Evolutionary conservation across 2,113 vertebrate species (phyloP).

Genomic region (Eolophus roseicapilla): DNA sequence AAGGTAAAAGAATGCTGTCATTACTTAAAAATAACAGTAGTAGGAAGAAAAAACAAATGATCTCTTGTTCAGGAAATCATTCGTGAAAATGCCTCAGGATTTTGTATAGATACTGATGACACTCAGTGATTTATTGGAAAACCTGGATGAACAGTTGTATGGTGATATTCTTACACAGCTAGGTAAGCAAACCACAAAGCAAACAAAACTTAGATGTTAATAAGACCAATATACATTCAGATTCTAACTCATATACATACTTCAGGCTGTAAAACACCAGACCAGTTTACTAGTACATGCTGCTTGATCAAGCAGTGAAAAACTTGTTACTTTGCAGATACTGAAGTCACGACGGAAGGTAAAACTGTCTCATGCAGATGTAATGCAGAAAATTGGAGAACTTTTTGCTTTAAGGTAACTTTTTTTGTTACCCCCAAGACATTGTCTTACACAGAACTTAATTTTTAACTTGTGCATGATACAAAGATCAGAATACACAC

Average conservation of each 20-base stretch:
- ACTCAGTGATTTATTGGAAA: not conserved
- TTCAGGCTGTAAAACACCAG: not conserved
- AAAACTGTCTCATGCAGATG: conserved; percentile 92
- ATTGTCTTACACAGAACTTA: not conserved
- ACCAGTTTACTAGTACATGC: not conserved
- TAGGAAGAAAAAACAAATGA: not conserved
- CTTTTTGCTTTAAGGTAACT: conserved; percentile 90
- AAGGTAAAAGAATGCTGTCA: not conserved
- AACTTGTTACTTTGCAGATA: conserved; percentile 71
- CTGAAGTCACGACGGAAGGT: conserved; percentile 89
- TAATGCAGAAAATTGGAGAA: conserved; percentile 98
- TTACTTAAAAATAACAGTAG: not conserved
- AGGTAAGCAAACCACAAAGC: not conserved
- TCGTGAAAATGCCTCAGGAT: not conserved
- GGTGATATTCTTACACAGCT: not conserved
- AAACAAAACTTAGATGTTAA: not conserved
- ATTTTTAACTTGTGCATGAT: not conserved
- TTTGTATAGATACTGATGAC: not conserved
- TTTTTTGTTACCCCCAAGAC: not conserved
- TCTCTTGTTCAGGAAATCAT: not conserved
- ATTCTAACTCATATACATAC: not conserved
- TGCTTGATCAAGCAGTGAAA: not conserved
- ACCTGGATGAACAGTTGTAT: not conserved
- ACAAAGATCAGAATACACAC: not conserved
- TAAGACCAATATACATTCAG: not conserved